phyloP scores from a whole-genome alignment of 2,797 vertebrate species.

The Catamblyrhynchus diadema region DNA sequence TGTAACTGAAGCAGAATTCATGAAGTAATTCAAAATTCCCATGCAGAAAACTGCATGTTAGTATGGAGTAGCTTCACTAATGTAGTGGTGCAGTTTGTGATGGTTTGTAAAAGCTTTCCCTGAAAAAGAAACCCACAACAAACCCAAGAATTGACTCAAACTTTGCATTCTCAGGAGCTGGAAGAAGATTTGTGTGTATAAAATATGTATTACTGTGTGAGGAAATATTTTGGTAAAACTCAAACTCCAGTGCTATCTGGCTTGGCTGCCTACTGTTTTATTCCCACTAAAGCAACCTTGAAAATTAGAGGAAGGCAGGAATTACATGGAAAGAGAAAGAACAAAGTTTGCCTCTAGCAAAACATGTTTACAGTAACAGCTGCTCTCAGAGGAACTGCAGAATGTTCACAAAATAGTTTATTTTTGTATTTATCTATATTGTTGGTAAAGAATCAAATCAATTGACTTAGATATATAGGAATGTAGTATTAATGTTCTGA shows the following conservation, averaged over 20 bases:
- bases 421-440: slow-evolving; percentile 18
- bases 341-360: slow-evolving; percentile 51
- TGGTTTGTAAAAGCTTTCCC: neutral
- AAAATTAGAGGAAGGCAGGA: slow-evolving; percentile 47
- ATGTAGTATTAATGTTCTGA: neutral
- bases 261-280: neutral
- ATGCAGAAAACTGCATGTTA: neutral
- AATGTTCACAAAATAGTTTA: slow-evolving; percentile 27
- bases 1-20: neutral
- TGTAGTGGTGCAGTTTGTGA: neutral
- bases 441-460: slow-evolving; percentile 8
- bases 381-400: slow-evolving; percentile 43
- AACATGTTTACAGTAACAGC: slow-evolving; percentile 62
- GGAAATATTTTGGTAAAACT: neutral
- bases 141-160: neutral
- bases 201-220: neutral
- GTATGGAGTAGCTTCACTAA: neutral
- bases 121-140: neutral
- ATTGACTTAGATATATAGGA: neutral
- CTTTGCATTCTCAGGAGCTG: neutral
- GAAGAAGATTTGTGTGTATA: neutral
- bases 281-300: slow-evolving; percentile 32
- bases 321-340: slow-evolving; percentile 30
- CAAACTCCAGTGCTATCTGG: neutral
- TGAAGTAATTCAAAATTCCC: neutral